Base-by-base conservation (phyloP, 2,113 vertebrate species). In the Chloebia gouldiae region DNA sequence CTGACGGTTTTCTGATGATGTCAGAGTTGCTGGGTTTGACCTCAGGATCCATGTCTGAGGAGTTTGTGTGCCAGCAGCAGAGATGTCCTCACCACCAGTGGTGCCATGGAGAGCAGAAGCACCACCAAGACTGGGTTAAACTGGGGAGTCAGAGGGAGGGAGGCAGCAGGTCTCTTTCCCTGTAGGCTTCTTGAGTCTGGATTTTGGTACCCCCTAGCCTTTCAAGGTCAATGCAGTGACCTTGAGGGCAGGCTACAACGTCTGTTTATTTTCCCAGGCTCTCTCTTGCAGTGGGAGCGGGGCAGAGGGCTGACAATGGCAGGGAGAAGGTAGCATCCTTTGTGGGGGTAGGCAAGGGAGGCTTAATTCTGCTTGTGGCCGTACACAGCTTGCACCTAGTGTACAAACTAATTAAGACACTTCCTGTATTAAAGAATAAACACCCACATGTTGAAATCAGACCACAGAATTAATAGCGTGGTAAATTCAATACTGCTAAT, bases 201-300 rank as follows among this genome's bases (percentile, higher is more conserved):
- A 83, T 93, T 92, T 96, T 68, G 70, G 90, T 65, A 94, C 60
- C 64, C 92, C 49, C 44, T 59, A 70, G 79, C 82, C 88, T 94
- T 79, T 86, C 93, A 96, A 96, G 94, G 95, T 95, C 95, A 97
- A 78, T 60, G 72, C 53, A 44, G 69, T 86, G 94, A 95, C 92
- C 82, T 90, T 88, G 76, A 96, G 94, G 88, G 85, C 76, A 86
- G 65, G 56, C 82, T 92, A 12, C 80, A 77, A 83, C 79, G 39
- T 85, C 92, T 95, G 80, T 93, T 94, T 95, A 84, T 96, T 96
- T 97, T 97, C 95, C 94, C 96, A 97, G 88, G 93, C 90, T 95
- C 85, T 81, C 76, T 71, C 53, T 88, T 86, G 69, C 60, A 73
- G 82, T 44, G 54, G 76, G 88, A 88, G 69, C 51, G 61, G 73